Evolutionary conservation across 2,113 vertebrate genomes (phyloP).

Genomic region (Prunella himalayana): DNA sequence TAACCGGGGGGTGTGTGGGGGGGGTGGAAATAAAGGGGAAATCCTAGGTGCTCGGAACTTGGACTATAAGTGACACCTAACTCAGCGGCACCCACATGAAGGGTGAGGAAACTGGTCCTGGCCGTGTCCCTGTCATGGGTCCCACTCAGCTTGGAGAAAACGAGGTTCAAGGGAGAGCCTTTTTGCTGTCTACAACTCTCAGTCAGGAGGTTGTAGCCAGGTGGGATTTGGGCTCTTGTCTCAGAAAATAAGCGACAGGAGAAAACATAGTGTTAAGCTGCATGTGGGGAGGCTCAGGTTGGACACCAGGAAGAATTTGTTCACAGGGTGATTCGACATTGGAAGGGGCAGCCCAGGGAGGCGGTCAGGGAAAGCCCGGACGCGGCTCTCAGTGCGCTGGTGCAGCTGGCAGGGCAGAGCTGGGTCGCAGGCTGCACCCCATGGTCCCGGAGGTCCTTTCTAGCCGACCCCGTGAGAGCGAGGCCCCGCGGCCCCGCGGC

Average conservation of each 20-base stretch:
- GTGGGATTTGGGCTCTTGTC: neutral
- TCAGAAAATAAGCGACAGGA: neutral
- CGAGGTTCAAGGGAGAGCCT: neutral
- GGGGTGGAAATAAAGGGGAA: neutral
- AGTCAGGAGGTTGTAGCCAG: neutral
- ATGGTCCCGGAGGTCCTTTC: fast-evolving
- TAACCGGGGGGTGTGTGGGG: no score
- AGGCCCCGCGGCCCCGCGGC: no score
- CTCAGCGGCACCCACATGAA: neutral
- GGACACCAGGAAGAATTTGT: neutral
- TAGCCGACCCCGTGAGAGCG: fast-evolving
- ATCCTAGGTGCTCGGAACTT: neutral
- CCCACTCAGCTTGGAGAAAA: neutral
- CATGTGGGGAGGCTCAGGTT: neutral
- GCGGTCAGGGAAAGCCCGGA: neutral
- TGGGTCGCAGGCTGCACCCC: neutral
- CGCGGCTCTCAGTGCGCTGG: neutral
- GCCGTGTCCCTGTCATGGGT: neutral
- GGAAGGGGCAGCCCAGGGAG: neutral
- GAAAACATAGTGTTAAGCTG: neutral
- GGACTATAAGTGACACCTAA: neutral
- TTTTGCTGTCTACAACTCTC: neutral
- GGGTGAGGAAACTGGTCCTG: neutral
- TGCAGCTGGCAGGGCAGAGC: fast-evolving
- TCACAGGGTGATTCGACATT: neutral